Evolutionary conservation across 2,113 vertebrate species (phyloP), one percentile per base, ranked within the genome.

Genomic region (Lasiurus borealis): DNA sequence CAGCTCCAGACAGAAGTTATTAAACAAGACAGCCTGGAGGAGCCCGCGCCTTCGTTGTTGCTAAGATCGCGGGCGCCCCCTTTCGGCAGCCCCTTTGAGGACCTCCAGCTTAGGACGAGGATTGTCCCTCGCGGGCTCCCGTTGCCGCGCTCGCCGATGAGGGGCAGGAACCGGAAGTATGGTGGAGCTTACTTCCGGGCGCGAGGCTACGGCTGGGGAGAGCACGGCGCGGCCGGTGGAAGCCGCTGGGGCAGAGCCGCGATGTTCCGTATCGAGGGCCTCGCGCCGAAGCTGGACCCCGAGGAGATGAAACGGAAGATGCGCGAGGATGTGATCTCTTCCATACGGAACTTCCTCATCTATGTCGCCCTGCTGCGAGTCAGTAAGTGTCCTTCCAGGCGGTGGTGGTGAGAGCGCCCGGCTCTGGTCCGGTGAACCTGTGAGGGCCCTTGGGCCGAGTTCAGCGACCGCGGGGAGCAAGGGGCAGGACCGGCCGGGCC

Each of bases 241-340:
- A 27, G 23, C 4, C 1, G 4, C 34, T 7, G 52, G 2, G 14
- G 0, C 0, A 0, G n/a, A 23, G 21, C 8, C 0, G n/a, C 12
- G 16, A 99, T 99, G 99, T 99, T 99, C 92, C 99, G 99, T 71
- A 96, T 99, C 59, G 99, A 99, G 94, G 99, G 99, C 21, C 97
- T 99, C 3, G 99, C 99, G 5, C 99, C 99, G 3, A 99, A 99
- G 96, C 98, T 99, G 98, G 99, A 99, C 91, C 99, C 99, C 0
- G 99, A 99, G 97, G 99, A 99, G 97, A 98, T 99, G 98, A 99
- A 98, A 96, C 99, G 98, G 92, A 99, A 99, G 97, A 99, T 99
- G 99, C 98, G 99, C 40, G 98, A 99, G n/a, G 99, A 99, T 14
- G 99, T 99, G 6, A 96, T 99, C 29, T 91, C 97, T 1, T 99